These are phyloP conservation scores for Eublepharis macularius DNA, from an alignment of 2,113 vertebrate genomes.

Conservation along the genomic window DNA sequence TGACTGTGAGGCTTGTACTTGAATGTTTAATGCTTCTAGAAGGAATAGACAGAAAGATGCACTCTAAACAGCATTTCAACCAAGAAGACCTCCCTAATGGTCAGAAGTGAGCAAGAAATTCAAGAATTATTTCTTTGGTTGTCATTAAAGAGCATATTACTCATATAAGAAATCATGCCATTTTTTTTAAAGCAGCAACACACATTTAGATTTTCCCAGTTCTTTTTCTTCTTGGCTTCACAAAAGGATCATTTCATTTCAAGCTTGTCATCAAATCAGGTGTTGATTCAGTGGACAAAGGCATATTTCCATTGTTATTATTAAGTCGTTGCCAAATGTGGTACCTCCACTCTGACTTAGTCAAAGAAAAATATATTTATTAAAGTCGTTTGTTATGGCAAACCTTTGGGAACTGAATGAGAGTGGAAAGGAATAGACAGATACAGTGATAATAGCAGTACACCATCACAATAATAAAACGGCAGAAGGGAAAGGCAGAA, in stretches of 20 bases:
- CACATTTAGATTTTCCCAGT: not conserved
- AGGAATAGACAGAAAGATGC: not conserved
- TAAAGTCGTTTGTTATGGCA: not conserved
- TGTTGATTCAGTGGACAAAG: not conserved
- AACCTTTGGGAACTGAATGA: not conserved
- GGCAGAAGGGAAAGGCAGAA: not conserved
- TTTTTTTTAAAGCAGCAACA: not conserved
- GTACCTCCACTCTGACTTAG: not conserved
- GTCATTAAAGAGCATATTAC: fast-evolving
- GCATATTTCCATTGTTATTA: not conserved
- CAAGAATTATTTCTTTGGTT: not conserved
- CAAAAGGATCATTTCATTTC: not conserved
- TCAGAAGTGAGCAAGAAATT: not conserved
- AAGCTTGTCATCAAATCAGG: not conserved
- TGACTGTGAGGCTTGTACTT: not conserved
- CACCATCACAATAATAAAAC: not conserved
- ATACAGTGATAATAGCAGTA: not conserved
- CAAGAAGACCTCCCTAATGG: not conserved
- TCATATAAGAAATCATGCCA: not conserved
- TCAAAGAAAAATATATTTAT: constrained; percentile 5
- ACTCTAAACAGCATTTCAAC: not conserved
- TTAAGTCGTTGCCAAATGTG: not conserved
- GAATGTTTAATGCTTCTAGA: not conserved
- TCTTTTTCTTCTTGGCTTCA: not conserved
- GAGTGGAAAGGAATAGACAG: not conserved